A percentile compares a stretch with the other conserved stretches of the same genome.
Evolutionary conservation across 2,113 vertebrate genomes (phyloP).

Genomic region (Polyodon spathula): DNA sequence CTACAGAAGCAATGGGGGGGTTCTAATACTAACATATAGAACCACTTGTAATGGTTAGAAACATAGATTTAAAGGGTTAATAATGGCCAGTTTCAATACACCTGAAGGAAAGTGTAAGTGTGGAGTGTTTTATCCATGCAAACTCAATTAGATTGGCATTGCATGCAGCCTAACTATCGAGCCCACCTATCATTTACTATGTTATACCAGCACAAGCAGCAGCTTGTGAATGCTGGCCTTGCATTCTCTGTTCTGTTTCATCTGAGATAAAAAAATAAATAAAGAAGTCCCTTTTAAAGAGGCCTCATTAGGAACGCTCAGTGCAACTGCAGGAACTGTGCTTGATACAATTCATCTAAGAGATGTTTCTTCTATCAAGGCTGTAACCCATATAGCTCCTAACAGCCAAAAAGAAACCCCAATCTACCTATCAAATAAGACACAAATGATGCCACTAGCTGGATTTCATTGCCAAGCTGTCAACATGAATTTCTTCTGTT

Average conservation of each 20-base stretch:
- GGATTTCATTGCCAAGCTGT: slow-evolving; percentile 67
- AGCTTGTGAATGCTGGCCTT: background rate
- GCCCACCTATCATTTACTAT: background rate
- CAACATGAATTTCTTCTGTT: slow-evolving; percentile 66
- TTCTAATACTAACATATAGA: too few relatives aligned
- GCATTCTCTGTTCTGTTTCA: slow-evolving; percentile 2
- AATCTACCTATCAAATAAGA: slow-evolving; percentile 51
- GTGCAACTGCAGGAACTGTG: slow-evolving; percentile 30
- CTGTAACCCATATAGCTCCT: slow-evolving; percentile 51
- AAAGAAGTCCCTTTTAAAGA: background rate
- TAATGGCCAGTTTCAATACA: too few relatives aligned
- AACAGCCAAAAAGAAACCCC: slow-evolving; percentile 49
- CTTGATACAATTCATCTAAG: slow-evolving; percentile 36
- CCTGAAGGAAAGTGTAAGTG: too few relatives aligned
- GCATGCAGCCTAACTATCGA: background rate
- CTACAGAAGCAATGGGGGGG: too few relatives aligned
- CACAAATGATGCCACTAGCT: slow-evolving; percentile 72
- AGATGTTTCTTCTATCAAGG: slow-evolving; percentile 42
- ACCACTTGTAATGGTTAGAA: too few relatives aligned
- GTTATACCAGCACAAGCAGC: slow-evolving; percentile 3
- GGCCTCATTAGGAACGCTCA: slow-evolving; percentile 10
- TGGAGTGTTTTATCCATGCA: too few relatives aligned
- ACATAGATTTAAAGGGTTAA: too few relatives aligned
- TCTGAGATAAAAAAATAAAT: background rate
- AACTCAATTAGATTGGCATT: background rate